Conservation (phyloP, 2,888 invertebrate species). For the Brenthis daphne region DNA sequence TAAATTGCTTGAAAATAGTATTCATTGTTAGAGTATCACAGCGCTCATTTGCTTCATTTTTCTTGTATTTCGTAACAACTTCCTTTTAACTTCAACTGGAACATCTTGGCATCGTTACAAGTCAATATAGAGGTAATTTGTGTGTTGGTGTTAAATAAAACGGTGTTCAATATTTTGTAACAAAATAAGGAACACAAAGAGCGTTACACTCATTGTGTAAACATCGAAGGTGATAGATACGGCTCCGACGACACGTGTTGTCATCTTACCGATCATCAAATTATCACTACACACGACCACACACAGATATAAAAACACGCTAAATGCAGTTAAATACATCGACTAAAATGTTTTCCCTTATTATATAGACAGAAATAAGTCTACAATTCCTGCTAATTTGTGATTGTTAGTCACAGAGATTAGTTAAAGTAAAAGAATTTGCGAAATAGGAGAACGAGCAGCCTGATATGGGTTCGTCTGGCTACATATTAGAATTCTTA, state of each 20-base stretch:
- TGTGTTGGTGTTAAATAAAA: conserved; percentile 79
- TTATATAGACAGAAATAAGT: conserved; percentile 22
- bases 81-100: conserved; percentile 55
- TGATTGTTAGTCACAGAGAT: no score
- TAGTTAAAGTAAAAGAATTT: no score
- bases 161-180: conserved; percentile 82
- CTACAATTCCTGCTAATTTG: not conserved
- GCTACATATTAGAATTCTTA: no score
- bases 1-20: not conserved
- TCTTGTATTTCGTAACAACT: conserved; percentile 55
- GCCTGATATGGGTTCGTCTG: no score
- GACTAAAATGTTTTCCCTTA: conserved; percentile 32
- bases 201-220: conserved; percentile 76
- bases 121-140: conserved; percentile 73
- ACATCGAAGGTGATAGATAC: conserved; percentile 56
- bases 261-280: conserved; percentile 63
- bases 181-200: conserved; percentile 81
- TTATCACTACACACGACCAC: conserved; percentile 61
- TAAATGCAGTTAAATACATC: conserved; percentile 43
- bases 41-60: conserved; percentile 32
- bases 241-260: conserved; percentile 54
- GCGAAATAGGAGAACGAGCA: no score
- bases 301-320: conserved; percentile 40
- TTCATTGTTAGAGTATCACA: not conserved
- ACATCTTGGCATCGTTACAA: conserved; percentile 63